A percentile compares a stretch with the other conserved stretches of the same genome.
Evolutionary conservation across 2,888 invertebrate species (phyloP).

Genomic region (Hirudinaria manillensis): DNA sequence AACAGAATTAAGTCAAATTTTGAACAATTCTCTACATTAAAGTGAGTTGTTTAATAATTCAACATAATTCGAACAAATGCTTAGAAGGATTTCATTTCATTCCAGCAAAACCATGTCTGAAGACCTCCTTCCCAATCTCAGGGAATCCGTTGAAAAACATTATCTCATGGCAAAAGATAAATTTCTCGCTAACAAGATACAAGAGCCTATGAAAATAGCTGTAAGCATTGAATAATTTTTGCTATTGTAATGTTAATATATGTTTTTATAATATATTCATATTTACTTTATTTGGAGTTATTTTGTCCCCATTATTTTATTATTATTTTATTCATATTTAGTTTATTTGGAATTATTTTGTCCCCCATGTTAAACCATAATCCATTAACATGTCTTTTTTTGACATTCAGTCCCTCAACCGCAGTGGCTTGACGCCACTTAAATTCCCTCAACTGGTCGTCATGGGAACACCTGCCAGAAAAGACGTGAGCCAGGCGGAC

Average conservation of each 20-base stretch:
- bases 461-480: too few species aligned
- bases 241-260: not conserved
- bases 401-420: too few species aligned
- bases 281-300: not conserved
- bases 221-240: not conserved
- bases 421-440: too few species aligned
- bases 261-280: not conserved
- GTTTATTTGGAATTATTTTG: too few species aligned
- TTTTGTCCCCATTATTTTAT: not conserved
- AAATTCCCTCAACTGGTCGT: too few species aligned
- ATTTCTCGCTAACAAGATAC: not conserved
- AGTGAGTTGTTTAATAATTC: slow-evolving; percentile 37
- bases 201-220: not conserved
- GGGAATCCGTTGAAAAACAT: not conserved
- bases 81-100: too few species aligned
- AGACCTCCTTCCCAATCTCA: not conserved
- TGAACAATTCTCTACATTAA: slow-evolving; percentile 42
- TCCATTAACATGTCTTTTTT: too few species aligned
- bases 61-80: too few species aligned
- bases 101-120: not conserved
- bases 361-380: too few species aligned
- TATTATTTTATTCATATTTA: not conserved
- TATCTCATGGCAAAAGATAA: not conserved
- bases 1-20: slow-evolving; percentile 46
- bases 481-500: too few species aligned